phyloP scores from a whole-genome alignment of 2,113 vertebrate species.

The Paedocypris sp. region DNA sequence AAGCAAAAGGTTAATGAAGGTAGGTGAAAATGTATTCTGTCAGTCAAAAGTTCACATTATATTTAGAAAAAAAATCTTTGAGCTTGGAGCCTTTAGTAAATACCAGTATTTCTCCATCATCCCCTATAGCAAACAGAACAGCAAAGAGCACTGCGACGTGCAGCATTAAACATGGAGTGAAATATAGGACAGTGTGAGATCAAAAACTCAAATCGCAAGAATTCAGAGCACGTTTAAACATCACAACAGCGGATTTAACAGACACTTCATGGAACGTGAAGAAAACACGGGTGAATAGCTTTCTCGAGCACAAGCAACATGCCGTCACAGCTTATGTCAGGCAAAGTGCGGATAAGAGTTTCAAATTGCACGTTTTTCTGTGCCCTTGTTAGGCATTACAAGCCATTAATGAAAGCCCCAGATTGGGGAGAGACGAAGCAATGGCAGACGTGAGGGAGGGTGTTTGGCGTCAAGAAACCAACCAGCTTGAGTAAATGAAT shows the following conservation, averaged over 20 bases:
- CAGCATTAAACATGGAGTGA: background rate
- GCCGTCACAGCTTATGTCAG: background rate
- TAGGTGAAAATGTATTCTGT: background rate
- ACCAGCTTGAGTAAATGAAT: constrained; percentile 22
- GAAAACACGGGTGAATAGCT: too few relatives aligned
- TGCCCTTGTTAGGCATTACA: constrained; percentile 1
- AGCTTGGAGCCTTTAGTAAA: background rate
- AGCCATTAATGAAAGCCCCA: constrained; percentile 7
- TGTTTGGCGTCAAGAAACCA: constrained; percentile 3
- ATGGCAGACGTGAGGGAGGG: constrained; percentile 23
- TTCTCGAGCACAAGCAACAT: background rate
- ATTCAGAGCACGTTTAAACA: too few relatives aligned
- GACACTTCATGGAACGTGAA: too few relatives aligned
- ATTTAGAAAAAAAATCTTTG: background rate
- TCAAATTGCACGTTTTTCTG: background rate
- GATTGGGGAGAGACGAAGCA: background rate
- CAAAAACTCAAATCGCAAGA: background rate
- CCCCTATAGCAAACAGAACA: constrained; percentile 1
- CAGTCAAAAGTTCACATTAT: background rate
- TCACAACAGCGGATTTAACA: too few relatives aligned
- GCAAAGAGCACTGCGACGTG: background rate
- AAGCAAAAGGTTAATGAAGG: constrained; percentile 16
- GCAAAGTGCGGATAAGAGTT: background rate
- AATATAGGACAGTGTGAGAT: background rate
- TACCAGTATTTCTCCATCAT: background rate